A percentile compares a stretch with the other conserved stretches of the same genome.
These are phyloP conservation scores for Aleiodes leptofemur DNA, from an alignment of 2,888 invertebrate genomes.

Conservation along the genomic window DNA sequence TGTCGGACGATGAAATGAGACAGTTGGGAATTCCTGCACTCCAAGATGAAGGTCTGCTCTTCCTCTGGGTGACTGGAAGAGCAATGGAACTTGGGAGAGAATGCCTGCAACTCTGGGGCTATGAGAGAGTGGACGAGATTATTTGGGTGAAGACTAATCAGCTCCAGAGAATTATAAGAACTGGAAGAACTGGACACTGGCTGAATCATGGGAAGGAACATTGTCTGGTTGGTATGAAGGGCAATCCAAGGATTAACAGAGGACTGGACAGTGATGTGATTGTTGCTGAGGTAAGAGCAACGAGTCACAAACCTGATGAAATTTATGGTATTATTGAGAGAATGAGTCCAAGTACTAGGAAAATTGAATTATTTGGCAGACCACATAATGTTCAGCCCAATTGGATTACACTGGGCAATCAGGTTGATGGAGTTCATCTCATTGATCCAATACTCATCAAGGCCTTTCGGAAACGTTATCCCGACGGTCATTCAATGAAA, in stretches of 20 bases:
- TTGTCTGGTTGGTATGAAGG: slow-evolving; percentile 97
- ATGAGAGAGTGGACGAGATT: slow-evolving; percentile 96
- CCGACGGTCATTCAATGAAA: slow-evolving; percentile 87
- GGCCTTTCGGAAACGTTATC: slow-evolving; percentile 93
- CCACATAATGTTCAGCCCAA: slow-evolving; percentile 99
- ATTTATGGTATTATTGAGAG: slow-evolving; percentile 98
- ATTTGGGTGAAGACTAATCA: slow-evolving; percentile 99
- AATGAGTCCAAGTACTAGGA: slow-evolving; percentile 96
- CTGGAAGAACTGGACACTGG: slow-evolving; percentile 98
- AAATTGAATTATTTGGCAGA: slow-evolving; percentile 97
- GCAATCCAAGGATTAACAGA: slow-evolving; percentile 92
- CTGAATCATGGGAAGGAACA: slow-evolving; percentile 99
- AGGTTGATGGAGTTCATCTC: slow-evolving; percentile 94
- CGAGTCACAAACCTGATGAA: slow-evolving; percentile 98
- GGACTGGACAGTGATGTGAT: slow-evolving; percentile 98
- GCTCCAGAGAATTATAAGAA: slow-evolving; percentile 95
- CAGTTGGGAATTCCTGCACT: slow-evolving; percentile 93
- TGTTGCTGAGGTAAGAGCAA: slow-evolving; percentile 98
- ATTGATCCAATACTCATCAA: slow-evolving; percentile 94
- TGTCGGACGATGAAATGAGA: slow-evolving; percentile 99
- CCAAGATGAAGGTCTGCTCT: slow-evolving; percentile 96
- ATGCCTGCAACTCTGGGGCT: slow-evolving; percentile 97
- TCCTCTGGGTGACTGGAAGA: slow-evolving; percentile 98
- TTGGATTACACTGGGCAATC: slow-evolving; percentile 98
- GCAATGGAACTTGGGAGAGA: slow-evolving; percentile 98